Evolutionary conservation across 2,888 invertebrate genomes (phyloP).

Genomic region (Oscheius sp.): DNA sequence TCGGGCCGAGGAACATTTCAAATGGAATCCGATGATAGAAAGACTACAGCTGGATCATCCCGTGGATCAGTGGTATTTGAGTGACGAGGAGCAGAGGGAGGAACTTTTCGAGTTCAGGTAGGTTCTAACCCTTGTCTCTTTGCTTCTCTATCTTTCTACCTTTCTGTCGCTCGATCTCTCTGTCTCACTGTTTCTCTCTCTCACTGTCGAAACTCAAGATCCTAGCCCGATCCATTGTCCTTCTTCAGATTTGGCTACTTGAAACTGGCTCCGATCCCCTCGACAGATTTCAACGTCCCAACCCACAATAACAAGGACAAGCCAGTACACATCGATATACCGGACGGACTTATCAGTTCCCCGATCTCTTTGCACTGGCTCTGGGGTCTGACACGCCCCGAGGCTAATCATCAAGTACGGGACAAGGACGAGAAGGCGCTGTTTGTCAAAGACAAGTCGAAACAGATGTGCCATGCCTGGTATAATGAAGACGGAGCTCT

Average conservation of each 20-base stretch:
- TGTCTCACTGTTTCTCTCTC: background rate
- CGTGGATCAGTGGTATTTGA: constrained; percentile 65
- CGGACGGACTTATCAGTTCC: constrained; percentile 55
- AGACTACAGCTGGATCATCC: constrained; percentile 51
- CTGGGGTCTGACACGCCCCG: constrained; percentile 53
- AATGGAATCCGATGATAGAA: constrained; percentile 46
- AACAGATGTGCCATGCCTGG: constrained; percentile 66
- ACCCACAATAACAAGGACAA: background rate
- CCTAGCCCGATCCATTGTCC: too few species aligned
- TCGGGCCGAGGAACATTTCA: constrained; percentile 55
- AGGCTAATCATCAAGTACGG: constrained; percentile 40
- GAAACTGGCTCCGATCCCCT: constrained; percentile 57
- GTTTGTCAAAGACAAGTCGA: constrained; percentile 40
- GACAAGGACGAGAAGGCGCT: constrained; percentile 35
- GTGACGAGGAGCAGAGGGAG: constrained; percentile 57
- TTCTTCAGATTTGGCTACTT: constrained; percentile 58
- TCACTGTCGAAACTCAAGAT: too few species aligned
- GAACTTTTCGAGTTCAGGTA: constrained; percentile 62
- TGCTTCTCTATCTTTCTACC: background rate
- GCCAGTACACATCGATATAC: constrained; percentile 34
- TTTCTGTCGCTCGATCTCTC: background rate
- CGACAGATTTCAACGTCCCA: background rate
- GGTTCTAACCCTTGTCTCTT: background rate
- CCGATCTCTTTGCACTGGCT: constrained; percentile 70
- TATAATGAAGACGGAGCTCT: constrained; percentile 61